Percentiles rank a stretch among this genome's conserved stretches.
Conservation (phyloP, 2,888 invertebrate species). For the Craniophora ligustri region DNA sequence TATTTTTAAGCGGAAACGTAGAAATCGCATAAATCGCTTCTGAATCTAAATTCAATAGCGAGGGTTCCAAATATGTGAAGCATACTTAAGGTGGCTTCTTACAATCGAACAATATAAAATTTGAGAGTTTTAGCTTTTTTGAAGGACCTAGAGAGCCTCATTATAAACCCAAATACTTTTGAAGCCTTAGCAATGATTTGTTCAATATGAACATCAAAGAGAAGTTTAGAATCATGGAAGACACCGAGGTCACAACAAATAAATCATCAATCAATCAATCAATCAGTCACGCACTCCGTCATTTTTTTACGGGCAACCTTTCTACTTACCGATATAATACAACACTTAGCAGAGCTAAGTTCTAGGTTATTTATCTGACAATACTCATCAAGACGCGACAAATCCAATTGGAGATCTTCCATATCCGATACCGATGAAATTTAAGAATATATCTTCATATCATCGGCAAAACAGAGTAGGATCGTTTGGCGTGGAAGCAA, state of each 20-base stretch:
- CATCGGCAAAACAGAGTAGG: neutral
- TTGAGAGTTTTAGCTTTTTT: too few relatives aligned
- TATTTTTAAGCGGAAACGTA: too few relatives aligned
- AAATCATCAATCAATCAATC: too few relatives aligned
- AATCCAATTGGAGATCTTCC: neutral
- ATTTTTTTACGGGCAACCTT: neutral
- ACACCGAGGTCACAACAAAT: neutral
- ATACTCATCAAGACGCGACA: neutral
- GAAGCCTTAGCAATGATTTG: too few relatives aligned
- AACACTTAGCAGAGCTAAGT: neutral
- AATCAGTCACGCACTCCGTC: neutral
- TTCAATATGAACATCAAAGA: too few relatives aligned
- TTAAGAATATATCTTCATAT: neutral
- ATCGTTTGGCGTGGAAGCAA: neutral
- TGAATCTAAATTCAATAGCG: too few relatives aligned
- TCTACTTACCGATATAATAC: neutral
- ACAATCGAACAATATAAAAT: too few relatives aligned
- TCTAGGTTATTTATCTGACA: neutral
- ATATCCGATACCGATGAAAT: neutral
- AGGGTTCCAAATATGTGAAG: too few relatives aligned
- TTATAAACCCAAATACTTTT: too few relatives aligned
- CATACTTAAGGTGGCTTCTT: too few relatives aligned
- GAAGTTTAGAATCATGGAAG: neutral
- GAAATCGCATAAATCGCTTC: too few relatives aligned
- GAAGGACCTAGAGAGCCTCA: too few relatives aligned